These are phyloP conservation scores for Myotis myotis DNA, from an alignment of 2,797 vertebrate species.

Conservation along the genomic window DNA sequence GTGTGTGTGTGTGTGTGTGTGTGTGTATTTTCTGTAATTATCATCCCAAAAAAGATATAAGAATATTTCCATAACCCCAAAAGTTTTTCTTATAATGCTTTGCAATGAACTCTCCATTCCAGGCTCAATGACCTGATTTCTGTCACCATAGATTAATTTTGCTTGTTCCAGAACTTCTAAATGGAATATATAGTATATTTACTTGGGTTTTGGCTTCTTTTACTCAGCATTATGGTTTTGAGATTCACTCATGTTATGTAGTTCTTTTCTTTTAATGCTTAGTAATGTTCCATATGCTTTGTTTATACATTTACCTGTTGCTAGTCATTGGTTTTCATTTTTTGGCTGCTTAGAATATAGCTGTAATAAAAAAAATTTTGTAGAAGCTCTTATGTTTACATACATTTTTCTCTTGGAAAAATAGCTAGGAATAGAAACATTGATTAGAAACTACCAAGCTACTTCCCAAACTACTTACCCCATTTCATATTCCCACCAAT, in stretches of 20 bases:
- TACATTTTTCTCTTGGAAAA: constrained; percentile 18
- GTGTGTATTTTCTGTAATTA: neutral
- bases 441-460: neutral
- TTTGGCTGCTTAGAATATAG: neutral
- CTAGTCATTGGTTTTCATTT: neutral
- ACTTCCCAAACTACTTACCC: neutral
- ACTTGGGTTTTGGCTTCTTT: neutral
- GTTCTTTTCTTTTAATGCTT: neutral
- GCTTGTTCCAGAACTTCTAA: neutral
- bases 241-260: neutral
- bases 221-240: neutral
- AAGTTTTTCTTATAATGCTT: neutral
- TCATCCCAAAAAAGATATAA: neutral
- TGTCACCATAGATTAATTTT: neutral
- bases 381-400: neutral
- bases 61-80: neutral
- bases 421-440: neutral
- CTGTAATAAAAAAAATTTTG: neutral
- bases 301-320: neutral
- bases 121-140: neutral
- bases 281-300: neutral
- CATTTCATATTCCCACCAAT: neutral
- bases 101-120: neutral
- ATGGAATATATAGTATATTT: neutral
- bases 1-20: neutral